Evolutionary conservation across 2,797 vertebrate genomes (phyloP).

Genomic region (Sternarchorhynchus goeldii): DNA sequence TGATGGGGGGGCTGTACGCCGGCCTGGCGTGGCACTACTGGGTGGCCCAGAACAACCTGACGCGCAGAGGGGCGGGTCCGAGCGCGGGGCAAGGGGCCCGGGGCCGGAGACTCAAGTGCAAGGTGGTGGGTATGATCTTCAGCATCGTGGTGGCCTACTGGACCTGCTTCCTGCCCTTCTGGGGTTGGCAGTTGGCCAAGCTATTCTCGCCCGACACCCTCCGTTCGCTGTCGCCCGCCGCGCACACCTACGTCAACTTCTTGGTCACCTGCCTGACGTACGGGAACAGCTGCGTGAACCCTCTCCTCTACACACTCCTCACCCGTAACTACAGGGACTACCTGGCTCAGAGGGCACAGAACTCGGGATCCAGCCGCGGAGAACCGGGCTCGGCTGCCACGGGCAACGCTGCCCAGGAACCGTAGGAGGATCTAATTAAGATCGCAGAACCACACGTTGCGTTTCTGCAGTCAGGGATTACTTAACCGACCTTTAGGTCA

Average conservation of each 20-base stretch:
- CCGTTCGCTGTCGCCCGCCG: slow-evolving; percentile 64
- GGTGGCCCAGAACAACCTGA: slow-evolving; percentile 61
- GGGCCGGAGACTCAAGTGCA: slow-evolving; percentile 65
- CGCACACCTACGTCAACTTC: slow-evolving; percentile 84
- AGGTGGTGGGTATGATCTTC: slow-evolving; percentile 78
- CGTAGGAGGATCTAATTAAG: slow-evolving; percentile 45
- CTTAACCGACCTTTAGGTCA: background rate
- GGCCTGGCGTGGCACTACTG: slow-evolving; percentile 71
- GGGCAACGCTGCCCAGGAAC: slow-evolving; percentile 60
- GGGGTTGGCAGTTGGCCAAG: slow-evolving; percentile 84
- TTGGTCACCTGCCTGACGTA: slow-evolving; percentile 86
- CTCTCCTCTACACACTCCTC: slow-evolving; percentile 83
- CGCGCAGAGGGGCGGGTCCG: slow-evolving; percentile 36
- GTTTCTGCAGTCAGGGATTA: background rate
- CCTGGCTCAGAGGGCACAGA: slow-evolving; percentile 72
- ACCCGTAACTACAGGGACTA: slow-evolving; percentile 73
- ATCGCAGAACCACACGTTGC: background rate
- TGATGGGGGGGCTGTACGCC: slow-evolving; percentile 74
- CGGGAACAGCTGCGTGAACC: slow-evolving; percentile 85
- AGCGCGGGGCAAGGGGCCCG: background rate
- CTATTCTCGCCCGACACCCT: slow-evolving; percentile 74
- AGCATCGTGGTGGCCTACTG: slow-evolving; percentile 81
- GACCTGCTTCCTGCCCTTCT: slow-evolving; percentile 87
- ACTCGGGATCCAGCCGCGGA: slow-evolving; percentile 63
- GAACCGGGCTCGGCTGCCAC: slow-evolving; percentile 62